Evolutionary conservation across 2,888 invertebrate genomes (phyloP).

Genomic region (Choristoneura rosaceana): DNA sequence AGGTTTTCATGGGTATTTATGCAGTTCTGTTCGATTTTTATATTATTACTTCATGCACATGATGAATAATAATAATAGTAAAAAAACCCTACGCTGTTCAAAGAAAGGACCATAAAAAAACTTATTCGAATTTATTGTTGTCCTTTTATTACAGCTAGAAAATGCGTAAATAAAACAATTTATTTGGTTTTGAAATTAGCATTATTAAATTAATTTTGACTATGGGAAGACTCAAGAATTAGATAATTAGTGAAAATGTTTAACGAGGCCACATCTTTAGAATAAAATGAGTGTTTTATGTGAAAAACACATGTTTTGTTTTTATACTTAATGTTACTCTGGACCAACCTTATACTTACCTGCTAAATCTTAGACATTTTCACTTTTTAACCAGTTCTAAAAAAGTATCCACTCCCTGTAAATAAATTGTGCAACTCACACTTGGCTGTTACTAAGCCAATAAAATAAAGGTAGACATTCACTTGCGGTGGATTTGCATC

Average conservation of each 20-base stretch:
- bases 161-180: too few relatives aligned
- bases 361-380: neutral
- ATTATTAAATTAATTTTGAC: too few relatives aligned
- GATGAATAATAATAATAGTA: too few relatives aligned
- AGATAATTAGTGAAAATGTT: too few relatives aligned
- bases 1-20: constrained; percentile 54
- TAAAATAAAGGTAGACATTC: constrained; percentile 47
- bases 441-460: constrained; percentile 42
- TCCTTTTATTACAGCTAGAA: neutral
- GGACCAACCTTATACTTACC: neutral
- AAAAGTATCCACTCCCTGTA: neutral
- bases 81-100: neutral
- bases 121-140: neutral
- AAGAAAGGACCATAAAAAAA: neutral
- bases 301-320: neutral
- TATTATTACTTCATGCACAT: too few relatives aligned
- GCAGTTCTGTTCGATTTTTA: constrained; percentile 24
- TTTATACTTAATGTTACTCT: neutral
- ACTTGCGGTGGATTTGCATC: constrained; percentile 72
- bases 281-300: neutral
- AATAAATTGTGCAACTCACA: constrained; percentile 6
- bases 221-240: too few relatives aligned
- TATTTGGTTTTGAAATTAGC: too few relatives aligned
- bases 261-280: neutral
- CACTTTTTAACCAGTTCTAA: too few relatives aligned